Evolutionary conservation across 2,797 vertebrate genomes (phyloP).

Genomic region (Nannoperca obscura): DNA sequence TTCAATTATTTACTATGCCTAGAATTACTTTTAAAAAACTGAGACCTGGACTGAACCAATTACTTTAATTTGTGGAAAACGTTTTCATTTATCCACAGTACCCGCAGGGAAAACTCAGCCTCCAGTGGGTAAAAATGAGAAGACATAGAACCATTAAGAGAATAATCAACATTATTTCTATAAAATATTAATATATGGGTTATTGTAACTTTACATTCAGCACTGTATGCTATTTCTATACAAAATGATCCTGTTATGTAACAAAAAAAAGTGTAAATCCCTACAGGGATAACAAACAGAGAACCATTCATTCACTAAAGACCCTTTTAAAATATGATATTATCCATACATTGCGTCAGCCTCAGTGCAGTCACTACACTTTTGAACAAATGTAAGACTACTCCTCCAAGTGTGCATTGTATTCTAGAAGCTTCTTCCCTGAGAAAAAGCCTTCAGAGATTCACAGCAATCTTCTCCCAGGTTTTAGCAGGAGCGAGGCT

Average conservation of each 20-base stretch:
- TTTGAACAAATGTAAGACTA: neutral
- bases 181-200: neutral
- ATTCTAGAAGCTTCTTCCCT: neutral
- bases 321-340: neutral
- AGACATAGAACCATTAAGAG: neutral
- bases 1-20: neutral
- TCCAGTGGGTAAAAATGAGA: neutral
- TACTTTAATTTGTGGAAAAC: neutral
- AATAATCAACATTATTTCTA: neutral
- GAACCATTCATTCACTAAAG: neutral
- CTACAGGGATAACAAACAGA: neutral
- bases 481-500: slow-evolving; percentile 7
- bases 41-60: neutral
- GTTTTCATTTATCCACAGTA: neutral
- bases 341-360: neutral
- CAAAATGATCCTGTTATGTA: neutral
- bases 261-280: neutral
- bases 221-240: neutral
- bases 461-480: neutral
- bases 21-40: neutral
- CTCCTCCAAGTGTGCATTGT: neutral
- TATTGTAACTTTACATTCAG: neutral
- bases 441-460: neutral
- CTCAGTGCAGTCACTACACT: neutral
- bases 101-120: neutral